phyloP scores from a whole-genome alignment of 2,797 vertebrate genomes.

The Spinus olivaceus region DNA sequence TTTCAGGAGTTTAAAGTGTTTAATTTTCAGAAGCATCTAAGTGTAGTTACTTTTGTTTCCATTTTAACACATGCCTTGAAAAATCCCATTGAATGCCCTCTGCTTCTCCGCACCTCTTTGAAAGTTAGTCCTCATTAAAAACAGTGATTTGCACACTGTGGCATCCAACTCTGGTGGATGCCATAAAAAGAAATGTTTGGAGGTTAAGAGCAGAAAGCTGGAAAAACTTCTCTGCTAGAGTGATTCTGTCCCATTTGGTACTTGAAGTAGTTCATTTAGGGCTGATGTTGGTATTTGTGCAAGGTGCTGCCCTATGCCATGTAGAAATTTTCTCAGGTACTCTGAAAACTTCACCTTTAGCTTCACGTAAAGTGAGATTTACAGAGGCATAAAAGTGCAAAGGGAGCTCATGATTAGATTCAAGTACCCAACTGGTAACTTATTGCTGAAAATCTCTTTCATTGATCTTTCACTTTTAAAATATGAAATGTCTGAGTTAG shows the following conservation, averaged over 20 bases:
- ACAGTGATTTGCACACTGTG: background rate
- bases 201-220: background rate
- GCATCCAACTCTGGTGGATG: background rate
- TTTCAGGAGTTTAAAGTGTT: background rate
- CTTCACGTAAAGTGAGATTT: background rate
- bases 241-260: background rate
- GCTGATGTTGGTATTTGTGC: background rate
- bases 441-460: conserved; percentile 42
- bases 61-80: background rate
- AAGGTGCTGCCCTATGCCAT: background rate
- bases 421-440: background rate
- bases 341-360: conserved; percentile 24
- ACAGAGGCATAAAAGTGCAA: conserved; percentile 10
- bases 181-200: background rate
- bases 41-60: background rate
- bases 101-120: background rate
- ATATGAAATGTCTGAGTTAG: conserved; percentile 44
- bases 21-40: background rate
- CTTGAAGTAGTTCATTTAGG: background rate
- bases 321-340: background rate
- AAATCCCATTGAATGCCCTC: background rate
- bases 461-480: conserved; percentile 48
- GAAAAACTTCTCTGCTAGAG: background rate
- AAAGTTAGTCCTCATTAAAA: background rate
- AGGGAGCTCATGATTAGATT: background rate